Base-by-base conservation (phyloP, 1,140 invertebrate species). In the Aphelenchoides besseyi region DNA sequence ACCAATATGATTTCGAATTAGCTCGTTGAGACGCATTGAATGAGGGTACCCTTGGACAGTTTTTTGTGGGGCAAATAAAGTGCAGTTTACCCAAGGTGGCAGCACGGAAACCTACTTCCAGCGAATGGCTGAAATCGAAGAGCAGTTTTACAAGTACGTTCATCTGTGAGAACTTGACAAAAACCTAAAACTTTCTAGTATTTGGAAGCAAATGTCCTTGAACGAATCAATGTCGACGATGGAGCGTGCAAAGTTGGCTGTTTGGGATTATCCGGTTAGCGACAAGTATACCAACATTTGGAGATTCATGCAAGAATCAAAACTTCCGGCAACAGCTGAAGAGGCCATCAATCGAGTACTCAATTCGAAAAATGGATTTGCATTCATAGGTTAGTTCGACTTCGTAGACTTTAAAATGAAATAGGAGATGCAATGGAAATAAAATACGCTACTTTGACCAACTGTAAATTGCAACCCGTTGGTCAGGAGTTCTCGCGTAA, bases 251-350 rank as follows among this genome's bases (percentile, higher is more conserved):
- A 93, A 95, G 85, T 84, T 97, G 12, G 94, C 95, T 0, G 95
- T 98, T 0, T 98, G 95, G 95, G 95, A 98, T 85, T 98, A 97
- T 86, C 95, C 95, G 0, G 36, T 81, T 3, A 94, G 92, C 78
- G 94, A 98, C 85, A 97, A 95, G 80, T 98, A 95, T 85, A 97
- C 93, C 0, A 97, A 97, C 85, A 95, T 98, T 89, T 96, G 94
- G 91, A 91, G 95, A 84, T 92, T 92, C 0, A 98, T 98, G 94
- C 90, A 91, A 79, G 92, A 95, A 75, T 91, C 92, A 0, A 88
- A 87, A 0, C 88, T 97, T 26, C 94, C 95, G 0, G 86, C 88
- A 18, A 89, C 87, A 1, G 87, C 91, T 3, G 89, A 92, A 0
- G 90, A 91, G 67, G 94, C 93, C 0, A 82, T 97, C 0, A 85